Base-by-base conservation (phyloP, 2,113 vertebrate genomes). In the Nematolebias whitei region DNA sequence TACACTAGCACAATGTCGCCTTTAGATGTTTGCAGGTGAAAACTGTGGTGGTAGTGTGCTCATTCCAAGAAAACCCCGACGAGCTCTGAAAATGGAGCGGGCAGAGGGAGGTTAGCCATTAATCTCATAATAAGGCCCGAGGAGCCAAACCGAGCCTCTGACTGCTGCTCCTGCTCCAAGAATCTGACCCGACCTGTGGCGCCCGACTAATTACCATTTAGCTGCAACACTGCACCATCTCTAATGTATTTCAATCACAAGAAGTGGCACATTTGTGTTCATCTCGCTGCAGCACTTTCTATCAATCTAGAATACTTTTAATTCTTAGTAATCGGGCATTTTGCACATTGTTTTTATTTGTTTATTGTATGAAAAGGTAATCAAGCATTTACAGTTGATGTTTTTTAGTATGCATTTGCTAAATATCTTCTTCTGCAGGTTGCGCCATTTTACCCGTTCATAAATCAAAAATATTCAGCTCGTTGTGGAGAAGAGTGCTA, bases 11-110 rank as follows among this genome's bases (percentile, higher is more conserved):
- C 82, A 84, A 77, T 74, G 77, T 45, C 44, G 71, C 68, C 67
- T 79, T 86, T 68, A 55, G 62, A 74, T 64, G 78, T 78, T 68
- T 48, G 74, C 72, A 48, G 69, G 77, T 74, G 58, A 76, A 82
- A 67, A 90, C 88, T 89, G 71, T 87, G 78, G 78, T 11, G 55
- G 71, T 62, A 82, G 72, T 91, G 87, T 91, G 77, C 70, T 51
- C 62, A 2, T 57, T 88, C 80, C 85, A 79, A 84, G 47, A 72
- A 83, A 68, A 61, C 15, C 68, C 65, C 60, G 71, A 76, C 79
- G 48, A 74, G 82, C 53, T 87, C 24, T 72, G 71, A 87, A 79
- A 85, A 85, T 66, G 80, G 76, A 83, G 81, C 54, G 43, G 80
- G 70, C 76, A 79, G 57, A 59, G 82, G 50, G 72, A 88, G 80